Evolutionary conservation across 1,140 invertebrate genomes (phyloP).

Genomic region (Plutomurus gul): DNA sequence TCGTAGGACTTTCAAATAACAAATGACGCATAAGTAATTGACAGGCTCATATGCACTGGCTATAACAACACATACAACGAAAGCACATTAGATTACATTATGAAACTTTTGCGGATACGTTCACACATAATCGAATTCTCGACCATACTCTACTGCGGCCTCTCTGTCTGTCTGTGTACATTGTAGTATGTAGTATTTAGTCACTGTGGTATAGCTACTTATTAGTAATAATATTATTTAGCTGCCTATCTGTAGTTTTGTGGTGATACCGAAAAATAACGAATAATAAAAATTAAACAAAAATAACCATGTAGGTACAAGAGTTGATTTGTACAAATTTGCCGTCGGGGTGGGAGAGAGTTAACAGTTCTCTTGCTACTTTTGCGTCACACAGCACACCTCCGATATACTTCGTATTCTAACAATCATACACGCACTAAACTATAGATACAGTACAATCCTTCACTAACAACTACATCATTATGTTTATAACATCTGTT

Average conservation of each 20-base stretch:
- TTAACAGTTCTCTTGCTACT: slow-evolving; percentile 1
- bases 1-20: slow-evolving; percentile 14
- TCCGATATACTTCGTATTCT: not conserved
- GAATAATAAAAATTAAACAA: slow-evolving; percentile 30
- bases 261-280: slow-evolving; percentile 19
- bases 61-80: not conserved
- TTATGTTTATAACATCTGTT: not conserved
- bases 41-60: not conserved
- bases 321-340: slow-evolving; percentile 29
- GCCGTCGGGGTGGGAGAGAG: slow-evolving; percentile 20
- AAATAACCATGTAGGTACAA: slow-evolving; percentile 29
- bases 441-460: not conserved
- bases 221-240: not conserved
- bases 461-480: not conserved
- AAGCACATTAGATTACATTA: not conserved
- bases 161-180: too few species aligned
- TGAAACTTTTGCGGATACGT: not conserved
- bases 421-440: not conserved
- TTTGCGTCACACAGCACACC: slow-evolving; percentile 7
- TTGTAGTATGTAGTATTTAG: too few species aligned
- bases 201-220: too few species aligned
- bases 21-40: slow-evolving; percentile 2
- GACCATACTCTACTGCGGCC: not conserved
- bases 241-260: too few species aligned
- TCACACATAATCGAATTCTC: not conserved